Evolutionary conservation across 2,888 invertebrate species (phyloP), one percentile per base, ranked within the genome.

Genomic region (Epinotia ramella): DNA sequence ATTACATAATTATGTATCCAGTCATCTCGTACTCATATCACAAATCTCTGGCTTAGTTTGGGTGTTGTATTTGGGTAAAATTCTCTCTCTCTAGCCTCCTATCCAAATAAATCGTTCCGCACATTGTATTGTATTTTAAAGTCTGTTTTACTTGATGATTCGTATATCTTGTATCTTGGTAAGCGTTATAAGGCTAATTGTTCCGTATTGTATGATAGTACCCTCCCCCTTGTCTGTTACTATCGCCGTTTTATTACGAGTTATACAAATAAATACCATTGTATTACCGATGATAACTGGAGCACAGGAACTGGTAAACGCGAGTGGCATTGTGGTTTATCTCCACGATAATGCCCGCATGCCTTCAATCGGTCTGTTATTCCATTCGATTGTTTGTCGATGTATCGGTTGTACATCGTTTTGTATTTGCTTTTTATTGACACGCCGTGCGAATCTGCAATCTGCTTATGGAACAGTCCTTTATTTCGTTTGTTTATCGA

Each of bases 311-410:
- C 53, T 53, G 53, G 53, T 40, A 68, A 40, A 68, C 56, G 18
- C 56, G 18, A 18, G 16, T 28, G 53, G 18, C 56, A 67, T 67
- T 67, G 67, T 67, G 33, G 20, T 20, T 49, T 57, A 57, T 57
- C 57, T 40, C 1, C 20, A 13, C 63, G 64, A 56, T 33, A 49
- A 62, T 64, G 56, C 73, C 73, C 73, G 73, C 73, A 73, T 71
- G 46, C 53, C 20, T 16, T 65, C 65, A 65, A 44, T 56, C 68
- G 68, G 24, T 46, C 44, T 63, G 40, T 73, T 62, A 62, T 73
- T 53, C 49, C 46, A 49, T 44, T 28, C 57, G 46, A 73, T 73
- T 65, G 56, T 64, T n/a, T 63, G 20, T 2, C 1, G 57, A n/a
- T 40, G 6, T 33, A 33, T 33, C 33, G 40, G 0, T 40, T 40